These are phyloP conservation scores for Uropsilus gracilis DNA, from an alignment of 2,113 vertebrate genomes.

Conservation along the genomic window DNA sequence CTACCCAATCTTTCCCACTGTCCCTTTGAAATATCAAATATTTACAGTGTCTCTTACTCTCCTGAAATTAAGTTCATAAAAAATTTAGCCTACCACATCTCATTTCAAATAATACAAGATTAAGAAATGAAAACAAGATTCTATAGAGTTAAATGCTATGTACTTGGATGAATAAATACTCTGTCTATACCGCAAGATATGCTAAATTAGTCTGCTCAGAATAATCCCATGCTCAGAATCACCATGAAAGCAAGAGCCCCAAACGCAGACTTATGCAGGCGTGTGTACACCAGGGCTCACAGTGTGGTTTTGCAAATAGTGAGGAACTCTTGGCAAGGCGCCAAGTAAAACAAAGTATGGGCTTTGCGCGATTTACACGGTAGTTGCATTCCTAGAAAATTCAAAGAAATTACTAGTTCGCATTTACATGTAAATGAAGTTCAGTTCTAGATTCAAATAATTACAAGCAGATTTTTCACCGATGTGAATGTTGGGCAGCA, in stretches of 20 bases:
- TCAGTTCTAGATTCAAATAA: conserved; percentile 21
- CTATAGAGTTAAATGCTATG: background rate
- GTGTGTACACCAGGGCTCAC: background rate
- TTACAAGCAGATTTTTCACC: conserved; percentile 39
- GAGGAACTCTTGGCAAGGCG: conserved; percentile 43
- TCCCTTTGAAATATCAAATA: background rate
- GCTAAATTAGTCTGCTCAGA: too few species aligned
- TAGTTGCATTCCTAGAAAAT: conserved; percentile 36
- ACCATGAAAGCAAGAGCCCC: fast-evolving
- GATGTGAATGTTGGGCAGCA: background rate
- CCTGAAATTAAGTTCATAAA: background rate
- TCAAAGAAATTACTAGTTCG: conserved; percentile 18
- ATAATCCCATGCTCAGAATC: background rate
- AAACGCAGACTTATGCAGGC: background rate
- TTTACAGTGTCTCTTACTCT: background rate
- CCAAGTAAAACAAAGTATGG: conserved; percentile 16
- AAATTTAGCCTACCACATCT: background rate
- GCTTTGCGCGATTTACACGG: background rate
- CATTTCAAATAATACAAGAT: conserved; percentile 6
- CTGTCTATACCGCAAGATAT: background rate
- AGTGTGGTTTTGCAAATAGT: background rate
- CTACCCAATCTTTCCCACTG: too few species aligned
- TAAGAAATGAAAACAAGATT: background rate
- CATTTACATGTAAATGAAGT: conserved; percentile 59
- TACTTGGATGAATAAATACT: background rate